Evolutionary conservation across 2,113 vertebrate species (phyloP).

Genomic region (Silurus meridionalis): DNA sequence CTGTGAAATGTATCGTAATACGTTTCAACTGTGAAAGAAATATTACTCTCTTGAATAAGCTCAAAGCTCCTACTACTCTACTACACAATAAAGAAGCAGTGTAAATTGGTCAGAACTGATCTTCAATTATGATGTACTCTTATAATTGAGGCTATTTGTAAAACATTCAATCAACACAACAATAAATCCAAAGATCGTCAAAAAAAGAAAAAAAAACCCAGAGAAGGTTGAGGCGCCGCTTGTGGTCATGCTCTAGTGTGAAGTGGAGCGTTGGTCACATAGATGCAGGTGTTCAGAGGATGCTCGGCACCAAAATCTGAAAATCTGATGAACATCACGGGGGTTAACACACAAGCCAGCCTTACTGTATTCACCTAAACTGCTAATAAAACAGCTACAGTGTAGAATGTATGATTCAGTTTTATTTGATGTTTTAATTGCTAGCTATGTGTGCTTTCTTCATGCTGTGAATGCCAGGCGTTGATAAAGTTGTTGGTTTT

Average conservation of each 20-base stretch:
- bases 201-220: constrained; percentile 21
- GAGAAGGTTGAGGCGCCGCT: background rate
- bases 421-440: background rate
- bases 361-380: background rate
- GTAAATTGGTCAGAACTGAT: background rate
- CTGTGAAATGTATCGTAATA: background rate
- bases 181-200: background rate
- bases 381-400: background rate
- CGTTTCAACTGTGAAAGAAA: background rate
- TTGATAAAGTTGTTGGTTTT: background rate
- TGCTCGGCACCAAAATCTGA: constrained; percentile 37
- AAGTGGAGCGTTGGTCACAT: constrained; percentile 42
- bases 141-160: background rate
- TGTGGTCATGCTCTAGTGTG: constrained; percentile 48
- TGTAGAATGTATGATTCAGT: background rate
- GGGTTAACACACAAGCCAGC: constrained; percentile 40
- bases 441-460: background rate
- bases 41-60: constrained; percentile 13
- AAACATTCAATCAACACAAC: background rate
- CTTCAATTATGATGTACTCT: background rate
- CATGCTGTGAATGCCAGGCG: background rate
- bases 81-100: background rate
- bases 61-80: background rate
- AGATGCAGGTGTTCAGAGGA: constrained; percentile 45
- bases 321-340: constrained; percentile 49